These are phyloP conservation scores for Charaxes varanes DNA, from an alignment of 1,140 invertebrate genomes.

Conservation along the genomic window DNA sequence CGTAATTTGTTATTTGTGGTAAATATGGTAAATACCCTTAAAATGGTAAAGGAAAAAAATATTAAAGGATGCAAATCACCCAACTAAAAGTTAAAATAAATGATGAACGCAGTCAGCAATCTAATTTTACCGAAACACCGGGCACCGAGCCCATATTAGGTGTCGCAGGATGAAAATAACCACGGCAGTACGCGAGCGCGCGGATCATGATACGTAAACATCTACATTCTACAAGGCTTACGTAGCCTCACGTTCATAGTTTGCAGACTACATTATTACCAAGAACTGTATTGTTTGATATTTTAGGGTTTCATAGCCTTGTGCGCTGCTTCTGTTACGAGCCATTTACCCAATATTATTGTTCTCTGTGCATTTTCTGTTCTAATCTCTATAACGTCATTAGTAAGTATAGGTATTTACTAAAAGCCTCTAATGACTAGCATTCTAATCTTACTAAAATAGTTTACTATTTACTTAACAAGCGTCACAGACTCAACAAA, in stretches of 20 bases:
- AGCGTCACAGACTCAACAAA: too few relatives aligned
- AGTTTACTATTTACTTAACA: too few relatives aligned
- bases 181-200: constrained; percentile 32
- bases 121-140: constrained; percentile 64
- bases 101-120: constrained; percentile 15
- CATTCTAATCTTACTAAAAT: too few relatives aligned
- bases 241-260: constrained; percentile 2
- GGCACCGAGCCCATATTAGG: constrained; percentile 69
- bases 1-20: too few relatives aligned
- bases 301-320: background rate
- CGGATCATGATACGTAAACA: background rate
- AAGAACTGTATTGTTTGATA: background rate
- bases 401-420: too few relatives aligned
- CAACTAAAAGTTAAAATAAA: constrained; percentile 1
- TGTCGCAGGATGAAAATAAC: constrained; percentile 57
- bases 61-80: background rate
- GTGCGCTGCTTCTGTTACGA: background rate
- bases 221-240: constrained; percentile 3
- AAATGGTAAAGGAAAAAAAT: too few relatives aligned
- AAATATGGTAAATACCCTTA: too few relatives aligned
- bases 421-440: too few relatives aligned
- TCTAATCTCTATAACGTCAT: too few relatives aligned
- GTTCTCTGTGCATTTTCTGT: too few relatives aligned
- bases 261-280: background rate
- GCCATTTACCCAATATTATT: too few relatives aligned